These are phyloP conservation scores for Leptoclinus maculatus DNA, from an alignment of 2,797 vertebrate species.

Conservation along the genomic window DNA sequence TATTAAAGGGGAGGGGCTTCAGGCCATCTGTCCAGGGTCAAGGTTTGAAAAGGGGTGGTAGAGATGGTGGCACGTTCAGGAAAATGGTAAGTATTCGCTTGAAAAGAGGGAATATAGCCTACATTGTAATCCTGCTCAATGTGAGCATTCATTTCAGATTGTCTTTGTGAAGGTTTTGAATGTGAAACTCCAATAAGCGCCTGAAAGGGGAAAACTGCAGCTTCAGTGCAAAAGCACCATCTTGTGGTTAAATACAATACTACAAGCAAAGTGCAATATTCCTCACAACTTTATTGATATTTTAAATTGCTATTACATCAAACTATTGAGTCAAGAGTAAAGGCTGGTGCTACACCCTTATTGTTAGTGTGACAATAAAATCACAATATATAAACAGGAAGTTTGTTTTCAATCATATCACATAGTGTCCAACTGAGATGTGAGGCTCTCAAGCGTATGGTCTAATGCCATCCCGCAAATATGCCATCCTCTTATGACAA, in stretches of 20 bases:
- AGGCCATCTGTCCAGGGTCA: conserved; percentile 90
- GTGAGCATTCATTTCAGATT: conserved; percentile 62
- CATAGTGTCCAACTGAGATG: conserved; percentile 49
- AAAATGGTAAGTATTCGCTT: conserved; percentile 74
- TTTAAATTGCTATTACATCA: not conserved
- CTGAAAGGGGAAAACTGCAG: not conserved
- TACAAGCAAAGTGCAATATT: conserved; percentile 15
- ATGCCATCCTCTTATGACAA: conserved; percentile 77
- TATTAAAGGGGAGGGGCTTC: conserved; percentile 84
- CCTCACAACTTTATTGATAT: conserved; percentile 40
- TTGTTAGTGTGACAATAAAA: not conserved
- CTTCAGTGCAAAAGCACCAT: conserved; percentile 58
- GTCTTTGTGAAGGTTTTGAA: conserved; percentile 54
- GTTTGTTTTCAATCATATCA: conserved; percentile 11
- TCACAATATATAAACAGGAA: not conserved
- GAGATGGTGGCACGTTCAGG: conserved; percentile 79
- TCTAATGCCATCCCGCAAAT: conserved; percentile 76
- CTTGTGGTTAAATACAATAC: conserved; percentile 65
- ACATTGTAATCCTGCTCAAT: conserved; percentile 73
- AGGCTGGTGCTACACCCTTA: not conserved
- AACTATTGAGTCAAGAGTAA: not conserved
- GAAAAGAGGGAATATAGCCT: conserved; percentile 68
- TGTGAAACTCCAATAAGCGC: conserved; percentile 33
- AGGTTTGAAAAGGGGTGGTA: conserved; percentile 82
- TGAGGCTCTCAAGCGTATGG: conserved; percentile 57